phyloP scores from a whole-genome alignment of 2,888 invertebrate genomes.

The Heliconius ismenius region DNA sequence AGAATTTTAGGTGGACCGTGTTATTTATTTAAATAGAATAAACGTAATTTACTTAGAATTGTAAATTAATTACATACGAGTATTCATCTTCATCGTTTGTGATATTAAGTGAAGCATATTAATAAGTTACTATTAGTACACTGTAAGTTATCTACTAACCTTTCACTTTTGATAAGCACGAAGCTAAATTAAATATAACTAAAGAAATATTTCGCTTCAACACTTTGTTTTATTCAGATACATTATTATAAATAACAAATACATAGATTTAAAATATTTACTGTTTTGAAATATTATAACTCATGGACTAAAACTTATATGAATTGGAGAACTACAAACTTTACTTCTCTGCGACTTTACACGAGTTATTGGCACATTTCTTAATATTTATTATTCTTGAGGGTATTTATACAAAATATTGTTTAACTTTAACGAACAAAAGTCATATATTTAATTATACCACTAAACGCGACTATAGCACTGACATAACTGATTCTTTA shows the following conservation, averaged over 20 bases:
- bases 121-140: conserved; percentile 29
- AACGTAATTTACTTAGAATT: neutral
- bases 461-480: neutral
- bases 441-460: neutral
- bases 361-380: neutral
- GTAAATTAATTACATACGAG: neutral
- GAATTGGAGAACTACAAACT: neutral
- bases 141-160: conserved; percentile 49
- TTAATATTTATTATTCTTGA: neutral
- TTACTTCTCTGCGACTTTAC: neutral
- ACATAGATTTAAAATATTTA: neutral
- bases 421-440: neutral
- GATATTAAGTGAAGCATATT: neutral
- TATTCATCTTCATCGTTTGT: neutral
- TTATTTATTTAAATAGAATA: neutral
- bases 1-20: neutral
- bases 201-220: neutral
- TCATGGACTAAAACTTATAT: neutral
- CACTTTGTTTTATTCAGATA: neutral
- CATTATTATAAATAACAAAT: neutral
- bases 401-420: neutral
- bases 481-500: conserved; percentile 4
- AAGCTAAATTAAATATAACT: conserved; percentile 8
- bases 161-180: conserved; percentile 46
- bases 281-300: neutral